These are phyloP conservation scores for Triplophysa yarkandensis DNA, from an alignment of 2,797 vertebrate genomes.

Conservation along the genomic window DNA sequence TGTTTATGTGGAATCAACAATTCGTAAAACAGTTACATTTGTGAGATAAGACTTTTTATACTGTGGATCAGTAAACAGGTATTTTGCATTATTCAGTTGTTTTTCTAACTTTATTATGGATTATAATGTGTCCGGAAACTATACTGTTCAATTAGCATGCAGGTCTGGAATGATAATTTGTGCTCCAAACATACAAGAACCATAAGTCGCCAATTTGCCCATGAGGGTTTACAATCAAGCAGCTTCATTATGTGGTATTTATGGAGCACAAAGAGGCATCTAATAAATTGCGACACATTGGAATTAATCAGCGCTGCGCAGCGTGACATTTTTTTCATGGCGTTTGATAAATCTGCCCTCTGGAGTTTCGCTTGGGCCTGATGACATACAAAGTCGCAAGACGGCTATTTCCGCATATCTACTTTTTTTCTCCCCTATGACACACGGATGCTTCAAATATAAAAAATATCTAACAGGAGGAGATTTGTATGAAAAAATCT, in stretches of 20 bases:
- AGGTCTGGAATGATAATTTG: background rate
- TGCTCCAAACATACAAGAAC: background rate
- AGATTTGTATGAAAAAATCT: conserved; percentile 72
- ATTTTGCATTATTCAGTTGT: background rate
- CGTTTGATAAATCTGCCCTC: background rate
- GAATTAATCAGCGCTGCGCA: conserved; percentile 29
- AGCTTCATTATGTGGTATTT: conserved; percentile 20
- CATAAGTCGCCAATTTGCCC: background rate
- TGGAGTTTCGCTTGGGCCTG: conserved; percentile 1
- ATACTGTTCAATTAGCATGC: background rate
- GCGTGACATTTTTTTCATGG: conserved; percentile 17
- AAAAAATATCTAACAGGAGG: conserved; percentile 67
- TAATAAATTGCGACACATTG: background rate
- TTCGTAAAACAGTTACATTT: too few relatives aligned
- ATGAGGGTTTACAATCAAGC: background rate
- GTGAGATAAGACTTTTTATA: too few relatives aligned
- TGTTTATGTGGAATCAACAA: too few relatives aligned
- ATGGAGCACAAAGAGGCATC: background rate
- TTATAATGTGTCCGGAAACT: background rate
- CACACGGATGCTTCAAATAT: conserved; percentile 64
- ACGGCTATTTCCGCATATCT: conserved; percentile 51
- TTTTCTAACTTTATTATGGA: background rate
- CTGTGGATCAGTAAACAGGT: too few relatives aligned
- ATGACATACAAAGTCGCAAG: conserved; percentile 15
- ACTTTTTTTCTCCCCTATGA: conserved; percentile 52